A percentile compares a stretch with the other conserved stretches of the same genome.
Conservation (phyloP, 2,797 vertebrate species). For the Notoglanidium macrostoma region DNA sequence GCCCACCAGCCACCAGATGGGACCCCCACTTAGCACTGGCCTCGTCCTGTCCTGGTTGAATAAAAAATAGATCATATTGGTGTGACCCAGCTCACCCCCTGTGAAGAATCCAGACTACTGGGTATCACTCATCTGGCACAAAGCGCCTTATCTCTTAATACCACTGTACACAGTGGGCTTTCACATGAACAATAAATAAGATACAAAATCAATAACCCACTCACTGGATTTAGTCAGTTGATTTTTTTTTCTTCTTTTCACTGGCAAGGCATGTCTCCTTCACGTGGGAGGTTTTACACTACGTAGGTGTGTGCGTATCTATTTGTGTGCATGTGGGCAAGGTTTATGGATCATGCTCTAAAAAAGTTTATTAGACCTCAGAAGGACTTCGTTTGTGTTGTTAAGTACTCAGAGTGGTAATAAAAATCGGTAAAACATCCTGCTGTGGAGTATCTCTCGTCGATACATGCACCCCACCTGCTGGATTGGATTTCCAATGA, state of each 20-base stretch:
- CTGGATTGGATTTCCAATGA: slow-evolving; percentile 42
- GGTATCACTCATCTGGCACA: slow-evolving; percentile 46
- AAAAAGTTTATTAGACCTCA: slow-evolving; percentile 49
- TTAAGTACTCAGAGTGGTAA: slow-evolving; percentile 30
- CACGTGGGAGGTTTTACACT: slow-evolving; percentile 6
- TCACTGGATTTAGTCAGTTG: slow-evolving; percentile 49
- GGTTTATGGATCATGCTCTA: slow-evolving; percentile 42
- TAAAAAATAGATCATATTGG: slow-evolving; percentile 49
- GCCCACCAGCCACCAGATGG: slow-evolving; percentile 55
- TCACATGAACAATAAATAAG: slow-evolving; percentile 48
- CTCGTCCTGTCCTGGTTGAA: slow-evolving; percentile 38
- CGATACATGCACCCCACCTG: slow-evolving; percentile 54
- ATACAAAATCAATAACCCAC: slow-evolving; percentile 51
- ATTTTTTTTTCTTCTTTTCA: slow-evolving; percentile 6
- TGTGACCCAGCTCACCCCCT: slow-evolving; percentile 15
- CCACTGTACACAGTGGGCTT: slow-evolving; percentile 25
- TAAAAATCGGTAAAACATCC: slow-evolving; percentile 33
- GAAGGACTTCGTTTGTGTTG: slow-evolving; percentile 49
- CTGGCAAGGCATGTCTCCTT: not conserved
- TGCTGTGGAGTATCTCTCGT: not conserved
- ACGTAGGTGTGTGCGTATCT: slow-evolving; percentile 27
- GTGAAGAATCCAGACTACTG: slow-evolving; percentile 37
- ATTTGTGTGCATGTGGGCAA: slow-evolving; percentile 28
- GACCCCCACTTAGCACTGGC: slow-evolving; percentile 52
- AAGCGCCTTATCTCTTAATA: slow-evolving; percentile 53